A percentile compares a stretch with the other conserved stretches of the same genome.
Conservation (phyloP, 2,888 invertebrate species). For the Drosophila putrida region DNA sequence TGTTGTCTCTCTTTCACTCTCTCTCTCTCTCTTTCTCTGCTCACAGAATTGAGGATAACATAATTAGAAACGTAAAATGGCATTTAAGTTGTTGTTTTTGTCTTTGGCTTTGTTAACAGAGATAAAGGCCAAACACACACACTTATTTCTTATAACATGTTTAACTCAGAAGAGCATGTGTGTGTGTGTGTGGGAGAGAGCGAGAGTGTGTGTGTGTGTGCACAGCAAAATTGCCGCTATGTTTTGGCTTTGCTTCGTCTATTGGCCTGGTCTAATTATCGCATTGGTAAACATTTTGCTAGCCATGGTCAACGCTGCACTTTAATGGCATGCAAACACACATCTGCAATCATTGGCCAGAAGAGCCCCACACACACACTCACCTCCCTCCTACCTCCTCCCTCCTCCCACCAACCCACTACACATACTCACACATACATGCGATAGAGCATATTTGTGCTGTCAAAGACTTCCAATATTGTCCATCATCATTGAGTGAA, state of each 20-base stretch:
- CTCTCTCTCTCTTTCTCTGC: background rate
- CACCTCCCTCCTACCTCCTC: no score
- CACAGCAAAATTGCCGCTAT: slow-evolving; percentile 64
- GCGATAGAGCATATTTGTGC: slow-evolving; percentile 15
- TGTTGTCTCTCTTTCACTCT: slow-evolving; percentile 26
- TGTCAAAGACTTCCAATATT: slow-evolving; percentile 44
- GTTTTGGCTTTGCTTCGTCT: slow-evolving; percentile 43
- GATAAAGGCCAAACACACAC: slow-evolving; percentile 13
- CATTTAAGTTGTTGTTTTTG: slow-evolving; percentile 39
- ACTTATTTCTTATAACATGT: background rate
- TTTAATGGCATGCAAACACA: slow-evolving; percentile 64
- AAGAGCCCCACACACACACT: slow-evolving; percentile 2
- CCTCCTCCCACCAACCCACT: background rate
- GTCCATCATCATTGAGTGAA: slow-evolving; percentile 27
- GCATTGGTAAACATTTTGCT: slow-evolving; percentile 61
- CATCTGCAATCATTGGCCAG: slow-evolving; percentile 18
- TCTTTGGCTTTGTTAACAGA: slow-evolving; percentile 16
- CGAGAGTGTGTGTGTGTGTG: slow-evolving; percentile 24
- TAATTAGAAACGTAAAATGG: slow-evolving; percentile 65
- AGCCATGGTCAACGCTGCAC: slow-evolving; percentile 44
- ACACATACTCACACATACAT: background rate
- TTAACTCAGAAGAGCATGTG: slow-evolving; percentile 10
- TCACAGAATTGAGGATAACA: slow-evolving; percentile 30
- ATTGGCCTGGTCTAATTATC: slow-evolving; percentile 66
- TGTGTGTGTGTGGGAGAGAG: background rate